Percentiles rank a stretch among this genome's conserved stretches.
These are phyloP conservation scores for Pachymerium ferrugineum DNA, from an alignment of 2,888 invertebrate genomes.

Conservation along the genomic window DNA sequence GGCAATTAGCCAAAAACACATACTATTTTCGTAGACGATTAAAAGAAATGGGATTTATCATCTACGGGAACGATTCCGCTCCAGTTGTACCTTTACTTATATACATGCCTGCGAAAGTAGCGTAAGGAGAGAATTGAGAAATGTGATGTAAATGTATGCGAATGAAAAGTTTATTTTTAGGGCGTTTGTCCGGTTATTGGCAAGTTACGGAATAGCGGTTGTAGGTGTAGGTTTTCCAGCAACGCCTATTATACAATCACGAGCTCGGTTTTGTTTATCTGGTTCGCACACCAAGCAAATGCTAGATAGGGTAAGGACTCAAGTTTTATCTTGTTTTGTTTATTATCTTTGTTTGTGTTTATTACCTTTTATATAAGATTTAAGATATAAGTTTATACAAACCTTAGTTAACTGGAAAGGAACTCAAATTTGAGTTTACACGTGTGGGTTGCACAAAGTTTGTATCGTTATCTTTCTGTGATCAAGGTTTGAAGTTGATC, in stretches of 20 bases:
- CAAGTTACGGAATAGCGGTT: slow-evolving; percentile 74
- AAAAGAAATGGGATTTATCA: slow-evolving; percentile 82
- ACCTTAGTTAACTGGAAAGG: too few species aligned
- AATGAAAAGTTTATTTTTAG: slow-evolving; percentile 50
- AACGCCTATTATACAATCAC: slow-evolving; percentile 84
- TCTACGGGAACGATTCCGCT: slow-evolving; percentile 87
- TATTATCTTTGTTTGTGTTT: neutral
- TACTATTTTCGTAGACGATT: slow-evolving; percentile 71
- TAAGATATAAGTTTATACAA: too few species aligned
- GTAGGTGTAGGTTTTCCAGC: slow-evolving; percentile 98
- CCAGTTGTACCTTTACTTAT: slow-evolving; percentile 95
- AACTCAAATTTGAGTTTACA: too few species aligned
- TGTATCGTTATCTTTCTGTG: too few species aligned
- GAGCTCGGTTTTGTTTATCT: slow-evolving; percentile 91
- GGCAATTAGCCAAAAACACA: slow-evolving; percentile 71
- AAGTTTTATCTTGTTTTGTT: neutral
- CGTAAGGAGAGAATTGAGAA: slow-evolving; percentile 54
- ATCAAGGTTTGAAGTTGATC: too few species aligned
- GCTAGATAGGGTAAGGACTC: slow-evolving; percentile 63
- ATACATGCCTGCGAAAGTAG: slow-evolving; percentile 91
- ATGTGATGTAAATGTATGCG: slow-evolving; percentile 25
- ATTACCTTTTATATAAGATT: too few species aligned
- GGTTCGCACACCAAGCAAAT: slow-evolving; percentile 93
- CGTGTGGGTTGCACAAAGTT: too few species aligned
- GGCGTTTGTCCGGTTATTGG: slow-evolving; percentile 76